Evolutionary conservation across 2,888 invertebrate species (phyloP), one percentile per base, ranked within the genome.

Genomic region (Eupsilia transversa): DNA sequence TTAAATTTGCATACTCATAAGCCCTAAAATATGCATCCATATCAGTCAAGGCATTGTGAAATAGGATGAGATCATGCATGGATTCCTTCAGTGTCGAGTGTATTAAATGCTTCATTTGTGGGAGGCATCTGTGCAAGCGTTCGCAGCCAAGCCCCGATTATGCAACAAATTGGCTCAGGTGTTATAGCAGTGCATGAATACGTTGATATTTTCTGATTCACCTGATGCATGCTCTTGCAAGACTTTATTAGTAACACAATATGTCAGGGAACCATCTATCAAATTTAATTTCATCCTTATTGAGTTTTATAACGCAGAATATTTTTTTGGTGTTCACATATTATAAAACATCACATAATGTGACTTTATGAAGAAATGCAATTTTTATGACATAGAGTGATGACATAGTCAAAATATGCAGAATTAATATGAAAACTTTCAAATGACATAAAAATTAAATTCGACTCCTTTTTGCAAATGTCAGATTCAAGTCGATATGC

Each of bases 21-120:
- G 54, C 49, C 35, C 33, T 64, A 72, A 70, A 65, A 77, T 86
- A 74, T 73, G 56, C 71, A 74, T 66, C 68, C 61, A 68, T 85
- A 85, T 74, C 81, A 72, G 79, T 80, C 59, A 68, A 30, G 63
- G 2, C 61, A 75, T 87, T 87, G 73, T 77, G 78, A 88, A 89
- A 90, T 76, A 79, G 68, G 77, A 57, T 84, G 75, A 80, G 82
- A 86, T 90, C 87, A 88, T 87, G 89, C 84, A 86, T 85, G 86
- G 86, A 81, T 93, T 91, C 89, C 89, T 88, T 82, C 78, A 87
- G 90, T 92, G 91, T 91, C 91, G 91, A 89, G 85, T 79, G 84
- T 87, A 92, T 93, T 91, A 94, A 92, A 89, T 86, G 83, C 81
- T 84, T 84, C 90, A 89, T 91, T 93, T 92, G 91, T 94, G 87